phyloP scores from a whole-genome alignment of 2,888 invertebrate genomes.

The Heliconius ismenius region DNA sequence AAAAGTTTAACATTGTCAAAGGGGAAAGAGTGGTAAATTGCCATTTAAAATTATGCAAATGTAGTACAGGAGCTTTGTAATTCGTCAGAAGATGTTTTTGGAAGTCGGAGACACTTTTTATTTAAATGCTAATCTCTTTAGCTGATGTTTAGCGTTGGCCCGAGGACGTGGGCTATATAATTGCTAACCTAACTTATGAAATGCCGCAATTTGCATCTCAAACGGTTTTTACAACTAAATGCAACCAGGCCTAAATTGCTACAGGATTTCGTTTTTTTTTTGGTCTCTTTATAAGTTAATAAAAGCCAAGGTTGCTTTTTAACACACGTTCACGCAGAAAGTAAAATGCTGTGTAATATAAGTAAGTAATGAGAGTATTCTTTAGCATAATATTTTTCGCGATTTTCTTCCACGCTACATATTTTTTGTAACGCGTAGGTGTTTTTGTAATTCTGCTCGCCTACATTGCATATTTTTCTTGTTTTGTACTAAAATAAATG shows the following conservation, averaged over 20 bases:
- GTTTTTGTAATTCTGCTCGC: constrained; percentile 11
- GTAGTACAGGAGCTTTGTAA: constrained; percentile 19
- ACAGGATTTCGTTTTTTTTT: constrained; percentile 8
- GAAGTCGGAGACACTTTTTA: constrained; percentile 32
- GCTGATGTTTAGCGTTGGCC: constrained; percentile 30
- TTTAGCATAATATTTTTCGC: constrained; percentile 8
- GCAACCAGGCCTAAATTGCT: constrained; percentile 18
- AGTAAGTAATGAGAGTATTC: constrained; percentile 15
- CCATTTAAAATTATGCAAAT: constrained; percentile 29
- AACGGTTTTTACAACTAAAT: constrained; percentile 31
- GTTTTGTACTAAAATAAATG: neutral
- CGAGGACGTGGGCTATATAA: constrained; percentile 26
- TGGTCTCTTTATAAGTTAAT: constrained; percentile 11
- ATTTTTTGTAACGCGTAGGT: neutral
- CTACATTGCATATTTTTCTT: neutral
- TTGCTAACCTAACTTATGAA: constrained; percentile 36
- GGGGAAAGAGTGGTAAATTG: constrained; percentile 17
- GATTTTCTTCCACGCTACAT: neutral
- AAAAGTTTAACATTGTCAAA: constrained; percentile 19
- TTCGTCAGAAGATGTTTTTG: constrained; percentile 33
- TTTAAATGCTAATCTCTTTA: constrained; percentile 41
- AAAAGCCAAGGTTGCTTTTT: neutral
- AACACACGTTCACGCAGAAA: neutral
- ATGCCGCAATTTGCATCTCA: constrained; percentile 42
- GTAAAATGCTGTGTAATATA: constrained; percentile 1